A percentile compares a stretch with the other conserved stretches of the same genome.
Conservation (phyloP, 1,140 invertebrate species). For the Schlechtendalia chinensis region DNA sequence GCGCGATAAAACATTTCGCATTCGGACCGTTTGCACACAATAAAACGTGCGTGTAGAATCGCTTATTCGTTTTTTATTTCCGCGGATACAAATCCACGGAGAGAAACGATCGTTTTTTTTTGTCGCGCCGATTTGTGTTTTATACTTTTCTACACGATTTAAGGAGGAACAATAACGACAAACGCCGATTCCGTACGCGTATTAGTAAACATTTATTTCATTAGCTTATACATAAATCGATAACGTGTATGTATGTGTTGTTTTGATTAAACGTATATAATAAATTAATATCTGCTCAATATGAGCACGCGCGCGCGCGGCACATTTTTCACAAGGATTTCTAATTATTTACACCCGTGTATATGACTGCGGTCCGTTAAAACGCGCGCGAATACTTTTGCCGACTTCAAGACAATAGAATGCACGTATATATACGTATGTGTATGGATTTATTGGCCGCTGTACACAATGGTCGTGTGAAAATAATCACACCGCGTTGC, state of each 20-base stretch:
- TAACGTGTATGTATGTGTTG: no score
- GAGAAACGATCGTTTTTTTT: no score
- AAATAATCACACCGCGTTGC: conserved; percentile 26
- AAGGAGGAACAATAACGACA: no score
- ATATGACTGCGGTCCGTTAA: no score
- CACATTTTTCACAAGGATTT: conserved; percentile 40
- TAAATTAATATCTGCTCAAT: conserved; percentile 34
- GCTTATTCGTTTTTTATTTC: conserved; percentile 14
- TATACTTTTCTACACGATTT: no score
- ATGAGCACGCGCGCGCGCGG: conserved; percentile 10
- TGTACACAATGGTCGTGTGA: conserved; percentile 21
- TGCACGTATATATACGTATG: no score
- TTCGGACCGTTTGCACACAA: conserved; percentile 42
- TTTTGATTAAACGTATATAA: conserved; percentile 32
- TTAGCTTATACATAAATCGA: no score
- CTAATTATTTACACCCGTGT: neutral
- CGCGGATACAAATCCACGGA: conserved; percentile 5
- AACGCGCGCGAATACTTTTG: conserved; percentile 10
- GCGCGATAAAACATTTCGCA: conserved; percentile 12
- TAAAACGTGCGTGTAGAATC: conserved; percentile 21
- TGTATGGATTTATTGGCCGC: conserved; percentile 31
- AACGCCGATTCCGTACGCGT: conserved; percentile 2
- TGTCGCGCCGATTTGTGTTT: no score
- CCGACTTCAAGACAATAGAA: conserved; percentile 9
- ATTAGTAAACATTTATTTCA: conserved; percentile 26